phyloP scores from a whole-genome alignment of 2,888 invertebrate genomes.

The Synanthedon formicaeformis region DNA sequence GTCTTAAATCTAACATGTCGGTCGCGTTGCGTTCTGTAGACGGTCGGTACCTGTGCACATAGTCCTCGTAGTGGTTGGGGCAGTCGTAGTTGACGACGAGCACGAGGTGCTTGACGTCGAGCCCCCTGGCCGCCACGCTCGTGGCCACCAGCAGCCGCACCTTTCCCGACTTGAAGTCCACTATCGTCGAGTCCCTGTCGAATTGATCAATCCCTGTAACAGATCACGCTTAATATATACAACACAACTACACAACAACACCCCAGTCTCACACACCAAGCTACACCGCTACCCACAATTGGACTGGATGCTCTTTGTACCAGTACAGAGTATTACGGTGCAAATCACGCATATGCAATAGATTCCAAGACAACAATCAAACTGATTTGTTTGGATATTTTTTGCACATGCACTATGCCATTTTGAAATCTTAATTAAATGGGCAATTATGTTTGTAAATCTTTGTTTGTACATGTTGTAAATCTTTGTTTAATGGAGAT shows the following conservation, averaged over 20 bases:
- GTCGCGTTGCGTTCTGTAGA: neutral
- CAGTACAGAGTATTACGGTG: too few species aligned
- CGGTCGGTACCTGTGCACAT: constrained; percentile 82
- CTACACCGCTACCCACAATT: neutral
- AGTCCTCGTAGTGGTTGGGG: constrained; percentile 99
- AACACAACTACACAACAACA: constrained; percentile 11
- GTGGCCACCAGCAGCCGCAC: constrained; percentile 95
- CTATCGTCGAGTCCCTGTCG: constrained; percentile 97
- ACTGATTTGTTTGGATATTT: too few species aligned
- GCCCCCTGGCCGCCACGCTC: constrained; percentile 96
- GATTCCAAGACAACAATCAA: too few species aligned
- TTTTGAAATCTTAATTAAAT: too few species aligned
- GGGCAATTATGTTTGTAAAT: too few species aligned
- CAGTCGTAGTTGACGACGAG: constrained; percentile 99
- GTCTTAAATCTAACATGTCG: too few species aligned
- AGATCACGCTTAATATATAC: constrained; percentile 55
- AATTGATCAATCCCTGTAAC: constrained; percentile 94
- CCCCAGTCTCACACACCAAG: neutral
- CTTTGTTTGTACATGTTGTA: too few species aligned
- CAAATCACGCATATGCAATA: too few species aligned
- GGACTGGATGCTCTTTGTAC: too few species aligned
- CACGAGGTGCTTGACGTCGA: constrained; percentile 98
- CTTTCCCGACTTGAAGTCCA: constrained; percentile 96
- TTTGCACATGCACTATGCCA: too few species aligned
- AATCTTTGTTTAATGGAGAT: too few species aligned